phyloP scores from a whole-genome alignment of 2,113 vertebrate species.

The Genyomyrus donnyi region DNA sequence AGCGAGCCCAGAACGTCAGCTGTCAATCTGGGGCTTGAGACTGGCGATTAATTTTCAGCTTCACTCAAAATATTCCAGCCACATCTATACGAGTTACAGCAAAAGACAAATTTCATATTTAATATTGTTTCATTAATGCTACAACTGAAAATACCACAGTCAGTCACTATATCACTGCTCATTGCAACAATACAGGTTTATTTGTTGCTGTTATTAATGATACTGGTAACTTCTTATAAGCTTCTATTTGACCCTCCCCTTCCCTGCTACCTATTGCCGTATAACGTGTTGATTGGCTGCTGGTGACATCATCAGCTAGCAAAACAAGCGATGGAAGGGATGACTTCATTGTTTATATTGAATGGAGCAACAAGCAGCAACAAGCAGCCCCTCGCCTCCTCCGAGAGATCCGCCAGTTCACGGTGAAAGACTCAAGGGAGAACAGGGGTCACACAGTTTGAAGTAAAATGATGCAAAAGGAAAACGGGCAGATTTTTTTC shows the following conservation, averaged over 20 bases:
- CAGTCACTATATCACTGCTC: background rate
- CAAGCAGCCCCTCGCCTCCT: constrained; percentile 28
- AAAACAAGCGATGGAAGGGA: constrained; percentile 61
- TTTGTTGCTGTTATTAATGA: constrained; percentile 22
- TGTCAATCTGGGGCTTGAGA: background rate
- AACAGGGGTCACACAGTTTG: constrained; percentile 26
- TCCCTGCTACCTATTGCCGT: constrained; percentile 39
- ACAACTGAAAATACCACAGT: background rate
- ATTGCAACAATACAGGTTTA: background rate
- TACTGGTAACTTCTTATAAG: constrained; percentile 39
- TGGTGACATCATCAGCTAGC: constrained; percentile 64
- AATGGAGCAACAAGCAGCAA: constrained; percentile 43
- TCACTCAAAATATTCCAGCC: background rate
- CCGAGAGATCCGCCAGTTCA: constrained; percentile 48
- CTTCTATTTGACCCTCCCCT: constrained; percentile 26
- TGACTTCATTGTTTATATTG: constrained; percentile 64
- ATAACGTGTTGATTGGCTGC: constrained; percentile 63
- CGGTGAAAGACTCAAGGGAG: constrained; percentile 57
- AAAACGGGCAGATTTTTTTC: background rate
- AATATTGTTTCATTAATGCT: background rate
- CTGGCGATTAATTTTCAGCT: background rate
- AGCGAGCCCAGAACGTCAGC: background rate
- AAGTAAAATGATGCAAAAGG: constrained; percentile 16
- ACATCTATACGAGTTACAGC: background rate
- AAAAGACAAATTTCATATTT: background rate